phyloP scores from a whole-genome alignment of 2,888 invertebrate species.

The Yponomeuta cagnagella region DNA sequence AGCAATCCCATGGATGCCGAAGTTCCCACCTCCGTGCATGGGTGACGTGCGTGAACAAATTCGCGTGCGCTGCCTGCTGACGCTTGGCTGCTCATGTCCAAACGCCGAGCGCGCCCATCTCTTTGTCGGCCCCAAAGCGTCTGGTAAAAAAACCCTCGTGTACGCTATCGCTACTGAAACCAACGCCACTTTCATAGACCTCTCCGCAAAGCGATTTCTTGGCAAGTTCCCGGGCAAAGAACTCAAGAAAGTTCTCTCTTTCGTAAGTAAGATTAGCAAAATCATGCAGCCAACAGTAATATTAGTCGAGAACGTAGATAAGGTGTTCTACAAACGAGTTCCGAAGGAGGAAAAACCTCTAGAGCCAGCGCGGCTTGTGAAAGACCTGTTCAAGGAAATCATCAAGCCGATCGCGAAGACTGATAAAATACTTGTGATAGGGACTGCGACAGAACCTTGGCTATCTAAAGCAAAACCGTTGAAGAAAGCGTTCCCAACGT shows the following conservation, averaged over 20 bases:
- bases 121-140: conserved; percentile 80
- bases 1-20: conserved; percentile 54
- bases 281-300: conserved; percentile 85
- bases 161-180: conserved; percentile 85
- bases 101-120: conserved; percentile 76
- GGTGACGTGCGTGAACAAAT: conserved; percentile 78
- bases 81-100: conserved; percentile 64
- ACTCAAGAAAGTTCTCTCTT: conserved; percentile 78
- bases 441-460: conserved; percentile 82
- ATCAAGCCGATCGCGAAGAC: conserved; percentile 79
- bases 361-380: conserved; percentile 82
- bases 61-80: conserved; percentile 76
- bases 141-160: conserved; percentile 83
- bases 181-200: conserved; percentile 84
- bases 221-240: conserved; percentile 83
- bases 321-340: conserved; percentile 81
- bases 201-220: conserved; percentile 81
- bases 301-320: conserved; percentile 80
- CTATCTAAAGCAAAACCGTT: conserved; percentile 61
- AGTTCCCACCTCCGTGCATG: conserved; percentile 68
- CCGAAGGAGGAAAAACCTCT: conserved; percentile 77
- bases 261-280: conserved; percentile 79
- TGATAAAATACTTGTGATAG: conserved; percentile 82
- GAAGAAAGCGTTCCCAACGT: conserved; percentile 75
- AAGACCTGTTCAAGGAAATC: conserved; percentile 80